Evolutionary conservation across 1,140 invertebrate species (phyloP).

Genomic region (Melitaea cinxia): DNA sequence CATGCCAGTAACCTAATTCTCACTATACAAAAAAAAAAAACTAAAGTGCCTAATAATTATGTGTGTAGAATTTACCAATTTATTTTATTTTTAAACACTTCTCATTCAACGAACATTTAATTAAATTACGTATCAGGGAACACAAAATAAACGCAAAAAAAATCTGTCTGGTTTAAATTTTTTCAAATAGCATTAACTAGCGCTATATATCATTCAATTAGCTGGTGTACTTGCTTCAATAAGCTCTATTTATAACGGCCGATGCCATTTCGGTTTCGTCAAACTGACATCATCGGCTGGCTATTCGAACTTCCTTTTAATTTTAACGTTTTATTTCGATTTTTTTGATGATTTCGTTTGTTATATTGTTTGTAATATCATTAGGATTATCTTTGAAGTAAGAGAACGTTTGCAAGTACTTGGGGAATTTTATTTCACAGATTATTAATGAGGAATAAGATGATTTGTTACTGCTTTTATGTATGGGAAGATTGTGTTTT

Average conservation of each 20-base stretch:
- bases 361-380: background rate
- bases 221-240: background rate
- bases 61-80: too few relatives aligned
- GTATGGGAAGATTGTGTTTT: too few relatives aligned
- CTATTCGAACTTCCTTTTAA: slow-evolving; percentile 21
- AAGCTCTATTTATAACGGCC: slow-evolving; percentile 9
- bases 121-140: too few relatives aligned
- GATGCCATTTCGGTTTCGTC: slow-evolving; percentile 26
- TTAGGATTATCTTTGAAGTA: background rate
- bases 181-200: background rate
- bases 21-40: too few relatives aligned
- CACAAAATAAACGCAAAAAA: too few relatives aligned
- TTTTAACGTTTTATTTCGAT: slow-evolving; percentile 15
- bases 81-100: too few relatives aligned
- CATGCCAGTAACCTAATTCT: too few relatives aligned
- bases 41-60: too few relatives aligned
- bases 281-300: slow-evolving; percentile 26
- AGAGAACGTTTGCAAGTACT: background rate
- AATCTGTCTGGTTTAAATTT: too few relatives aligned
- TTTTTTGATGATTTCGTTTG: background rate
- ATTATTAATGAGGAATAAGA: background rate
- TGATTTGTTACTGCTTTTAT: background rate
- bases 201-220: background rate
- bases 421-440: background rate
- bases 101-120: too few relatives aligned